phyloP scores from a whole-genome alignment of 2,113 vertebrate genomes.

The Herpetotheres cachinnans region DNA sequence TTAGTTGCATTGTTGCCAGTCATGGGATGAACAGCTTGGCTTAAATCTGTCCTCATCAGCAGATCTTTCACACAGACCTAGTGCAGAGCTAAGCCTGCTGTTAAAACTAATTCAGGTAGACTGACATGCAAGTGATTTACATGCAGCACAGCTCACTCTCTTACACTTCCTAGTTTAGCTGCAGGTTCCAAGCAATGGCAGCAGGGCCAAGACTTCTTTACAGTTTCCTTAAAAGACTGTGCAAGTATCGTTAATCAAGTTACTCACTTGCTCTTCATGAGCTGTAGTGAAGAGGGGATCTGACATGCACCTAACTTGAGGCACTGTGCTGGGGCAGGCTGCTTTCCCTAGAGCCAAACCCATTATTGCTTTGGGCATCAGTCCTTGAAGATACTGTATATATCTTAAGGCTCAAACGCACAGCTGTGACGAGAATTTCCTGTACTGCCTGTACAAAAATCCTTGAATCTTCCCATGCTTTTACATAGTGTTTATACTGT shows the following conservation, averaged over 20 bases:
- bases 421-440: neutral
- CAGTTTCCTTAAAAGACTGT: neutral
- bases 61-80: neutral
- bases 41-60: neutral
- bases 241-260: neutral
- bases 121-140: neutral
- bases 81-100: neutral
- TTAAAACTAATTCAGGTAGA: neutral
- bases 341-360: neutral
- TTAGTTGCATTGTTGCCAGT: neutral
- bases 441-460: neutral
- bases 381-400: neutral
- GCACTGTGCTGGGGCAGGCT: neutral
- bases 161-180: neutral
- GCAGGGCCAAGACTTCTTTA: neutral
- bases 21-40: neutral
- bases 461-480: neutral
- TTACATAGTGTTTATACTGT: neutral
- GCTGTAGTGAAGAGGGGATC: neutral
- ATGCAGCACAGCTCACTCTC: neutral
- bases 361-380: neutral
- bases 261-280: neutral
- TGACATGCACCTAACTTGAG: fast-evolving
- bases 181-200: neutral
- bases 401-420: neutral